Base-by-base conservation (phyloP, 2,113 vertebrate species). In the Pterocles orientalis region DNA sequence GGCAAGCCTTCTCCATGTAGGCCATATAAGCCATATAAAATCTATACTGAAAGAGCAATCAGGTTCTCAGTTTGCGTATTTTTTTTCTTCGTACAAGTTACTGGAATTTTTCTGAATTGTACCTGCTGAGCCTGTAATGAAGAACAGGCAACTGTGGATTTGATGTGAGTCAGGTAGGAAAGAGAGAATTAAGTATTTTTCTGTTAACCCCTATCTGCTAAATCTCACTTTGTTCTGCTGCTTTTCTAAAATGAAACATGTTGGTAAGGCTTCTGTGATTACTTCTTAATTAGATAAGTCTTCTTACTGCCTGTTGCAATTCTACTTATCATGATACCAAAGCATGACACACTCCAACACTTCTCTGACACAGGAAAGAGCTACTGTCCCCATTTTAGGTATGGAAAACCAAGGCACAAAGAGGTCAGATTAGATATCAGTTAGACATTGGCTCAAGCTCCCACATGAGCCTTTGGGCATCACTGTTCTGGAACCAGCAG, bases 231-330 rank as follows among this genome's bases (percentile, higher is more conserved):
- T 72, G 14, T 88, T 93, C 68, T 72, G 39, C 8, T 53, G 11
- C 6, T 76, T 92, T 93, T 83, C 76, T 70, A 33, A 92, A 86
- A 69, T 23, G 10, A 96, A 91, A 70, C 68, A 14, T 62, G 11
- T 43, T 64, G 2, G 10, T 77, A 82, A 77, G 11, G 34, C 12
- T 61, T 73, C 43, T 70, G 4, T 17, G 11, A 62, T 75, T 57
- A 62, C 31, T 60, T 39, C 43, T 50, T 81, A 53, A 29, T 68
- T 50, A 90, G 14, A 6, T 10, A 78, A 62, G 66, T 84, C 36
- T 73, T 24, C 4, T 72, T 88, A 53, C 7, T 69, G 28, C 15
- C 20, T 76, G 25, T 56, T 85, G 14, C 9, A 56, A 9, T 47
- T 68, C 61, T 80, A 19, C 18, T 54, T 71, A 28, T 5, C 65